These are phyloP conservation scores for Pseudorasbora parva DNA, from an alignment of 2,113 vertebrate genomes.

Conservation along the genomic window DNA sequence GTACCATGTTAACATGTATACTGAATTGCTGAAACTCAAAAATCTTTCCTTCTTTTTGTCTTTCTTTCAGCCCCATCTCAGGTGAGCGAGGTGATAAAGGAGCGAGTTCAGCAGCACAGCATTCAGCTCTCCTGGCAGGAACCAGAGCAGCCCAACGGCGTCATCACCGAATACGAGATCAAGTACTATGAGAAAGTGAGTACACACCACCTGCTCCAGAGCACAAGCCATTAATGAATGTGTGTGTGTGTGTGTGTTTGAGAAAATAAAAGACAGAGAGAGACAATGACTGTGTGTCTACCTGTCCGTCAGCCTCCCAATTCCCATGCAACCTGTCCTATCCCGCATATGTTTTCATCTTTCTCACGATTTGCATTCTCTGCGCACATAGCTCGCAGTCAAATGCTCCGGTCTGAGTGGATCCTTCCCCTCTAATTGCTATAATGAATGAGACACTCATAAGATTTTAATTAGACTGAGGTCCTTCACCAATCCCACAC, in stretches of 20 bases:
- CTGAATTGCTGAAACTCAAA: background rate
- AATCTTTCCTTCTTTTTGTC: constrained; percentile 60
- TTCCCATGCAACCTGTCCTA: background rate
- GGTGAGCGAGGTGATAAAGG: constrained; percentile 96
- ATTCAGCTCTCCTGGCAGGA: constrained; percentile 98
- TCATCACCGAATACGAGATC: constrained; percentile 99
- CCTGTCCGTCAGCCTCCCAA: constrained; percentile 2
- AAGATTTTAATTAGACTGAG: constrained; percentile 71
- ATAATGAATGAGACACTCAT: constrained; percentile 73
- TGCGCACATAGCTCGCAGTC: constrained; percentile 52
- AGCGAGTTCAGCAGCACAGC: constrained; percentile 91
- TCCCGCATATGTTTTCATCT: constrained; percentile 29
- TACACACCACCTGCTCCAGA: constrained; percentile 47
- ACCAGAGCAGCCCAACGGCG: constrained; percentile 96
- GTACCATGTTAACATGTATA: background rate
- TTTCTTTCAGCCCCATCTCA: constrained; percentile 93
- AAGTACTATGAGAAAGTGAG: constrained; percentile 99
- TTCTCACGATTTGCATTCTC: constrained; percentile 54
- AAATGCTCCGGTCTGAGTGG: constrained; percentile 57
- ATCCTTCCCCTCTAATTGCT: constrained; percentile 69
- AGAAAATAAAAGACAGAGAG: constrained; percentile 12
- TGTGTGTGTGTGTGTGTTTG: constrained; percentile 9
- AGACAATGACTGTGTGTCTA: constrained; percentile 3
- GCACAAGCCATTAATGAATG: constrained; percentile 18
- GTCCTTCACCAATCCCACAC: constrained; percentile 59